Base-by-base conservation (phyloP, 1,140 invertebrate species). In the Drosophila lacertosa region DNA sequence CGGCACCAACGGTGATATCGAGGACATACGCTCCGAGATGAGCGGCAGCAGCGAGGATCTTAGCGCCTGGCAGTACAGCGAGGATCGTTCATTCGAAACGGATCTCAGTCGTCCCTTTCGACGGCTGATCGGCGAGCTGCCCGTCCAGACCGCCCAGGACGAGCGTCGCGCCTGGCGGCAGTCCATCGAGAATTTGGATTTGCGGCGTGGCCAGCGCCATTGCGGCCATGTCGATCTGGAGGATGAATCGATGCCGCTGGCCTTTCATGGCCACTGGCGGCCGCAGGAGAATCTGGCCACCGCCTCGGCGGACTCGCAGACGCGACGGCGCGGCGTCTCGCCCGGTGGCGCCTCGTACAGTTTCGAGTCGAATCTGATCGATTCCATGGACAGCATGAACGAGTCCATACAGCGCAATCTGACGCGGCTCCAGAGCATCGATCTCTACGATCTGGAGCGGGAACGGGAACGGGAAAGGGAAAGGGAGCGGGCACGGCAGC, bases 61-160 rank as follows among this genome's bases (percentile, higher is more conserved):
- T 3, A 22, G 51, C 4, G 55, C 26, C 2, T 67, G 64, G 45
- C 54, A 60, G 11, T 24, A 33, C 13, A 26, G 6, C 4, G 64
- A 51, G 55, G 64, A 67, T 60, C 64, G 55, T 2, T 13, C 45
- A 4, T 60, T 67, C 4, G 64, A 67, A 9, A 60, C 64, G 4
- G 24, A 40, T 0, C 22, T 67, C 2, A 67, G 64, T 50, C 45
- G 16, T 3, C 64, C 55, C 0, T 16, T 67, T 1, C 64, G 64
- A 0, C 64, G 55, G 2, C 22, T 67, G 0, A 40, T 67, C 4
- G 64, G 64, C 13, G 64, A 67, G 3, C 16, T 44, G 16, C 64
- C 64, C 0, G 18, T 55, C 0, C 20, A 35, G 45, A 67, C 64
- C 0, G 64, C 64, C 0, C 45, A 13, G 2, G 22, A 67, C 29